A percentile compares a stretch with the other conserved stretches of the same genome.
Evolutionary conservation across 2,888 invertebrate species (phyloP).

Genomic region (Athripsodes cinereus): DNA sequence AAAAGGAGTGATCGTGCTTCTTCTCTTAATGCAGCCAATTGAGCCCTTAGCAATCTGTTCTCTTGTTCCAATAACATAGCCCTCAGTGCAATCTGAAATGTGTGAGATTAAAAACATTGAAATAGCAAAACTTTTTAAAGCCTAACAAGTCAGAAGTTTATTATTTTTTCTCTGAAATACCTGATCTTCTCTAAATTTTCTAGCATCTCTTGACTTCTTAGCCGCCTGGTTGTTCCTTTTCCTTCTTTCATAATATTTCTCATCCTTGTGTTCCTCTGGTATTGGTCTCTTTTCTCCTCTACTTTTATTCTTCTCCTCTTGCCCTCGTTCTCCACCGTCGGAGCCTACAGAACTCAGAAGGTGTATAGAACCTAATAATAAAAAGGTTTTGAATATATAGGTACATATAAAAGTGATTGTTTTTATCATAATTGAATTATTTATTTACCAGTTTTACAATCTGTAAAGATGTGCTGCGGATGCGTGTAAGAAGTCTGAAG

Average conservation of each 20-base stretch:
- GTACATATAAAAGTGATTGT: no score
- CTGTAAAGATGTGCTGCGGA: constrained; percentile 4
- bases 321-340: constrained; percentile 4
- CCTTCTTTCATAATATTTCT: constrained; percentile 82
- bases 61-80: constrained; percentile 83
- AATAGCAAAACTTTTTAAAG: no score
- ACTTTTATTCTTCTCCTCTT: constrained; percentile 2
- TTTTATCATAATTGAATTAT: no score
- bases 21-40: constrained; percentile 71
- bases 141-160: no score
- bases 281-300: constrained; percentile 82
- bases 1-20: constrained; percentile 67
- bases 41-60: constrained; percentile 78
- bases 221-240: constrained; percentile 87
- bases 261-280: constrained; percentile 81
- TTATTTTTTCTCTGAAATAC: constrained; percentile 39
- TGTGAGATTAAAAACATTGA: no score
- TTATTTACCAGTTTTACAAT: constrained; percentile 8
- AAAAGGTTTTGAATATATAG: no score
- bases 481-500: constrained; percentile 5
- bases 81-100: constrained; percentile 68
- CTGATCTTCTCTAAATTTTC: constrained; percentile 83
- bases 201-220: constrained; percentile 84
- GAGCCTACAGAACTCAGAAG: not conserved
- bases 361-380: constrained; percentile 7